Evolutionary conservation across 2,797 vertebrate species (phyloP).

Genomic region (Takifugu ocellatus): DNA sequence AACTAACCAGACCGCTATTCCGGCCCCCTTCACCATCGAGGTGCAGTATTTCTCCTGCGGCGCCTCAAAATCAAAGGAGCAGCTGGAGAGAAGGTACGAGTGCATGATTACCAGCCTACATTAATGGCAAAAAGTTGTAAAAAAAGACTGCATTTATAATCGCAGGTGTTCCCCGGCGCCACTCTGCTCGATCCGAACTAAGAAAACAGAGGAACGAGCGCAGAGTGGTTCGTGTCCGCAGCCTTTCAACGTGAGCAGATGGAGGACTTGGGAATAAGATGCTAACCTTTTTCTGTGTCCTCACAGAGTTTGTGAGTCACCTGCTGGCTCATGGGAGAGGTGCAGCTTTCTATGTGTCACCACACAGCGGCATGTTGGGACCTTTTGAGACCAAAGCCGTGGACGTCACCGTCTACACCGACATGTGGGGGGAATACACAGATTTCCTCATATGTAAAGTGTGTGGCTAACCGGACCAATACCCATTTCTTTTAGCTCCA

Average conservation of each 20-base stretch:
- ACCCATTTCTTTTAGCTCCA: neutral
- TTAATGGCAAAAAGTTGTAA: constrained; percentile 12
- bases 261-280: neutral
- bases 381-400: constrained; percentile 78
- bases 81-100: constrained; percentile 52
- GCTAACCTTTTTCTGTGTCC: constrained; percentile 11
- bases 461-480: constrained; percentile 2
- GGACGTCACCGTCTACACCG: constrained; percentile 81
- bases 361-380: constrained; percentile 74
- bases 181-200: constrained; percentile 53
- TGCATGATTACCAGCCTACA: neutral
- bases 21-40: constrained; percentile 76
- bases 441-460: constrained; percentile 89
- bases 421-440: constrained; percentile 94
- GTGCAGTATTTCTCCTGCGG: constrained; percentile 79
- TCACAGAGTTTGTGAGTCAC: constrained; percentile 76
- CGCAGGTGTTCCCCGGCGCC: constrained; percentile 49
- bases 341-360: constrained; percentile 77
- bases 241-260: neutral
- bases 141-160: constrained; percentile 22
- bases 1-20: constrained; percentile 81
- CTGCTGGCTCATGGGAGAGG: constrained; percentile 85
- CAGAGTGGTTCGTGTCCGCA: constrained; percentile 48
- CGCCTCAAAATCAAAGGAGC: constrained; percentile 21
- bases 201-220: constrained; percentile 66